Base-by-base conservation (phyloP, 2,797 vertebrate genomes). In the Lutjanus argentimaculatus region DNA sequence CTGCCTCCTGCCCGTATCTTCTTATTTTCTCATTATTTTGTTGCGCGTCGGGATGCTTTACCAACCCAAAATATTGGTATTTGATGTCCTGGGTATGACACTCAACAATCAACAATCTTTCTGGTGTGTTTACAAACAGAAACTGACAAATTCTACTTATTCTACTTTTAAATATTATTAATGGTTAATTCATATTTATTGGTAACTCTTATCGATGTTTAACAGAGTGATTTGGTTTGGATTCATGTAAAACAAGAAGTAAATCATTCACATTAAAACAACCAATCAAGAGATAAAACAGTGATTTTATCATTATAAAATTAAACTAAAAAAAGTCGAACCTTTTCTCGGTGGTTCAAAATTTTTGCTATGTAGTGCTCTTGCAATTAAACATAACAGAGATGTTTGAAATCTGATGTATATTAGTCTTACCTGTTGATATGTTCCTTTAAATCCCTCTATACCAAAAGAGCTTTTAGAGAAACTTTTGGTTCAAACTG, bases 391-490 rank as follows among this genome's bases (percentile, higher is more conserved):
- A 67, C 30, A 22, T 4, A 67, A 61, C 8, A 75, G 11, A 64
- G 73, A 66, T 16, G 7, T 78, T 21, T 69, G 0, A 67, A 78
- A 82, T 71, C 1, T 8, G 8, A 65, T 51, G 3, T 30, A 51
- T 58, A 11, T 42, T 70, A 7, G 45, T 79, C 93, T 89, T 92
- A 95, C 93, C 95, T 92, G 70, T 45, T 69, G 53, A 81, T 87
- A 22, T 36, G 46, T 72, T 53, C 73, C 65, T 78, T 58, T 73
- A 55, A 52, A 73, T 68, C 45, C 83, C 46, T 74, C 25, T 68
- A 14, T 70, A 25, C 21, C 0, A 5, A 51, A 49, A 77, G 46
- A 84, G 67, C 46, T 69, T 53, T 42, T 46, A 25, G 43, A 74
- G 17, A 15, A 68, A 66, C 67, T 57, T 73, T 57, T 42, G 22